Percentiles rank a stretch among this genome's conserved stretches.
Conservation (phyloP, 2,888 invertebrate genomes). For the Poecilobothrus nobilitatus region DNA sequence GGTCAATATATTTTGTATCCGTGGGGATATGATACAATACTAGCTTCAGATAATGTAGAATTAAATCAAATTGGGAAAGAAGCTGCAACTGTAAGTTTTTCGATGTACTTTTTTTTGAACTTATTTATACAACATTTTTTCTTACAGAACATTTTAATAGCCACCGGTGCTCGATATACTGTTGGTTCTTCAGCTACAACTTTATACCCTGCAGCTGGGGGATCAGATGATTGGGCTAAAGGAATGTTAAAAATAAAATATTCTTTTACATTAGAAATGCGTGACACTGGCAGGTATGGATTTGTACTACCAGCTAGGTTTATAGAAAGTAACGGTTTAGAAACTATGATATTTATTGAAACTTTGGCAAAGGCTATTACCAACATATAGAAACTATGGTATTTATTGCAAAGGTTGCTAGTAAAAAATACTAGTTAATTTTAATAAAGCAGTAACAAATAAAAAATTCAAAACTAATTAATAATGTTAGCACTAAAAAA, state of each 20-base stretch:
- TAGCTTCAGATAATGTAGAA: slow-evolving; percentile 61
- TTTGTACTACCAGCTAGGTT: slow-evolving; percentile 75
- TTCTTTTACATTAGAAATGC: slow-evolving; percentile 79
- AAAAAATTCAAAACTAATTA: too few relatives aligned
- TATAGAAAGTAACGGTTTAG: slow-evolving; percentile 67
- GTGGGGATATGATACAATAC: slow-evolving; percentile 71
- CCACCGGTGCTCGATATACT: slow-evolving; percentile 56
- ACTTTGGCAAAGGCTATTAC: slow-evolving; percentile 52
- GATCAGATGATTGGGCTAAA: slow-evolving; percentile 89
- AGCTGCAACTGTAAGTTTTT: slow-evolving; percentile 54
- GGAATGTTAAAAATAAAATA: slow-evolving; percentile 74
- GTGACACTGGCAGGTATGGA: slow-evolving; percentile 75
- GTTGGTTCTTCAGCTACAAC: slow-evolving; percentile 72
- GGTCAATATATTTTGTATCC: slow-evolving; percentile 79
- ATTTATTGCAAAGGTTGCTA: too few relatives aligned
- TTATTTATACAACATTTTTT: slow-evolving; percentile 25
- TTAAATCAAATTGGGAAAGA: slow-evolving; percentile 60
- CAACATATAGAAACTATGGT: too few relatives aligned
- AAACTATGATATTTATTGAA: slow-evolving; percentile 63
- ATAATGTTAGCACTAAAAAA: too few relatives aligned
- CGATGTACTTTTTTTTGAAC: background rate
- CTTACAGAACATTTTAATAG: slow-evolving; percentile 51
- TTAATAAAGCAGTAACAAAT: too few relatives aligned
- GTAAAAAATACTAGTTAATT: too few relatives aligned
- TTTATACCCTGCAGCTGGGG: slow-evolving; percentile 71